These are phyloP conservation scores for Telmatherina bonti DNA, from an alignment of 2,797 vertebrate species.

Conservation along the genomic window DNA sequence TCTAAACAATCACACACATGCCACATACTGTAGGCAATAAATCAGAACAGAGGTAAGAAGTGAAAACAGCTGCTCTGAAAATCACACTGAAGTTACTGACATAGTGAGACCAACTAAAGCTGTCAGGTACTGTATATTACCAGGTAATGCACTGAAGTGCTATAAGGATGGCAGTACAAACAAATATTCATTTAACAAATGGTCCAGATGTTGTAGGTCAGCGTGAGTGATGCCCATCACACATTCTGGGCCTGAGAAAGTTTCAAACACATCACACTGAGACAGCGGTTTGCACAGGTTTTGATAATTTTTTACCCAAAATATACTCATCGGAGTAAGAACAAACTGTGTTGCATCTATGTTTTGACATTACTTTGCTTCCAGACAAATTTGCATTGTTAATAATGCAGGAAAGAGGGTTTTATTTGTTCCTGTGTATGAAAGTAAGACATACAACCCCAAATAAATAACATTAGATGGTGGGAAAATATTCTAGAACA, in stretches of 20 bases:
- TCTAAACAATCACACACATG: conserved; percentile 28
- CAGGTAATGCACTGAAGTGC: neutral
- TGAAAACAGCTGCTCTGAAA: neutral
- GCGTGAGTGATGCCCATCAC: conserved; percentile 15
- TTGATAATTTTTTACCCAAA: neutral
- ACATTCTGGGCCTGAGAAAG: neutral
- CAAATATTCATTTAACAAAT: conserved; percentile 20
- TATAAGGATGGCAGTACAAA: conserved; percentile 17
- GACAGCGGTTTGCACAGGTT: neutral
- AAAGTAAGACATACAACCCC: conserved; percentile 19
- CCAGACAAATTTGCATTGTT: conserved; percentile 34
- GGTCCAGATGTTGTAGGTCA: conserved; percentile 11
- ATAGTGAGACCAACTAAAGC: conserved; percentile 1
- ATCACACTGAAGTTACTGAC: conserved; percentile 9
- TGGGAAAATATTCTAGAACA: neutral
- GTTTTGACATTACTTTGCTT: conserved; percentile 5
- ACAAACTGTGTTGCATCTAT: neutral
- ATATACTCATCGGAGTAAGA: neutral
- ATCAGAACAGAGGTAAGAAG: conserved; percentile 17
- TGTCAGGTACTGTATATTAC: neutral
- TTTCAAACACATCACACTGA: neutral
- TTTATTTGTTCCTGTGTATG: conserved; percentile 22
- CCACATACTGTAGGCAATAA: conserved; percentile 18
- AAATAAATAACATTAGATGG: conserved; percentile 22
- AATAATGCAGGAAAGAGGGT: conserved; percentile 27